These are phyloP conservation scores for Temnothorax longispinosus DNA, from an alignment of 1,140 invertebrate genomes.

Conservation along the genomic window DNA sequence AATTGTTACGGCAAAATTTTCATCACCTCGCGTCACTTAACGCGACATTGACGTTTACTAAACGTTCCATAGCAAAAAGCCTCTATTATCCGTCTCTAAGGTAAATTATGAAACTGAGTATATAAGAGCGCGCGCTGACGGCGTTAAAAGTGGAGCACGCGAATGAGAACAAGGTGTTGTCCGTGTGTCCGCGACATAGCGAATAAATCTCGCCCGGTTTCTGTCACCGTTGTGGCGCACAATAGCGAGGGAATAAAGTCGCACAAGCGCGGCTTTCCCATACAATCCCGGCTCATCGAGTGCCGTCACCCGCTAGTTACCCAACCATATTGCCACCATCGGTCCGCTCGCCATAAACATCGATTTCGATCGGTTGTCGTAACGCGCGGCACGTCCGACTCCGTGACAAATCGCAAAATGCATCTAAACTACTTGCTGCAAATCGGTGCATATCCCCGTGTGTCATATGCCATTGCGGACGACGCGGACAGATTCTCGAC, in stretches of 20 bases:
- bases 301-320: constrained; percentile 59
- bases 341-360: constrained; percentile 28
- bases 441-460: constrained; percentile 48
- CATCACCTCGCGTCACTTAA: neutral
- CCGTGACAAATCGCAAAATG: constrained; percentile 47
- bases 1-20: neutral
- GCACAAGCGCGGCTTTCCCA: constrained; percentile 56
- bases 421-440: constrained; percentile 51
- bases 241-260: constrained; percentile 61
- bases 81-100: constrained; percentile 11
- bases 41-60: constrained; percentile 19
- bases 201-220: constrained; percentile 66
- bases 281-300: constrained; percentile 54
- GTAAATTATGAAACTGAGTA: constrained; percentile 52
- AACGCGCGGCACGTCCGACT: constrained; percentile 20
- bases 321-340: constrained; percentile 33
- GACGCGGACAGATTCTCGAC: constrained; percentile 1
- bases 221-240: constrained; percentile 59
- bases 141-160: constrained; percentile 58
- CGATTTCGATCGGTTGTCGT: constrained; percentile 60
- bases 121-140: constrained; percentile 10
- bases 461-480: neutral
- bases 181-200: constrained; percentile 51
- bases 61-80: neutral
- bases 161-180: constrained; percentile 58